Conservation (phyloP, 2,113 vertebrate genomes). For the Martes martes region DNA sequence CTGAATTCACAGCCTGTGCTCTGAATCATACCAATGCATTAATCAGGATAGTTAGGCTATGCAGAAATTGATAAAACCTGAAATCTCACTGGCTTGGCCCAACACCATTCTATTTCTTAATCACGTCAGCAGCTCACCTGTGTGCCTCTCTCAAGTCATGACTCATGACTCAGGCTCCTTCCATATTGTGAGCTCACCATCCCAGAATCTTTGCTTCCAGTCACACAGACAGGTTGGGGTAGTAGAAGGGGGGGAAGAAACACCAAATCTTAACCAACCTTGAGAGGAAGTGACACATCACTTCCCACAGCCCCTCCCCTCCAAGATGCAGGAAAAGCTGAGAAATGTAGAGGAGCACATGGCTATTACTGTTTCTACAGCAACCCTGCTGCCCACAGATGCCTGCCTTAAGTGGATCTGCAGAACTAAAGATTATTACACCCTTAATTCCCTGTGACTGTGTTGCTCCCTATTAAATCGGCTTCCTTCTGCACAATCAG, state of each 20-base stretch:
- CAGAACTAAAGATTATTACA: neutral
- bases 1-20: neutral
- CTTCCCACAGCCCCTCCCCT: neutral
- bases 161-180: neutral
- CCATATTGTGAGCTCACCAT: neutral
- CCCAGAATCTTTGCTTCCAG: neutral
- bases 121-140: neutral
- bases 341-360: accelerated
- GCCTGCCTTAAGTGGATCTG: neutral
- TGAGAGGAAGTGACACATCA: neutral
- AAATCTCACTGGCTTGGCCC: neutral
- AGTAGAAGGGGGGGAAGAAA: neutral
- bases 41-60: neutral
- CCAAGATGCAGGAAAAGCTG: neutral
- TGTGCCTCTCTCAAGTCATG: neutral
- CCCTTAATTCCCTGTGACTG: neutral
- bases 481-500: neutral
- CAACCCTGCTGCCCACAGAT: neutral
- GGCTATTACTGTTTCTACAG: neutral
- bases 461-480: neutral
- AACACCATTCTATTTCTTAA: neutral
- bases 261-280: neutral
- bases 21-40: neutral
- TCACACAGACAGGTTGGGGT: neutral
- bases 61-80: neutral